phyloP scores from a whole-genome alignment of 2,888 invertebrate species.

The Listrodromus nycthemerus region DNA sequence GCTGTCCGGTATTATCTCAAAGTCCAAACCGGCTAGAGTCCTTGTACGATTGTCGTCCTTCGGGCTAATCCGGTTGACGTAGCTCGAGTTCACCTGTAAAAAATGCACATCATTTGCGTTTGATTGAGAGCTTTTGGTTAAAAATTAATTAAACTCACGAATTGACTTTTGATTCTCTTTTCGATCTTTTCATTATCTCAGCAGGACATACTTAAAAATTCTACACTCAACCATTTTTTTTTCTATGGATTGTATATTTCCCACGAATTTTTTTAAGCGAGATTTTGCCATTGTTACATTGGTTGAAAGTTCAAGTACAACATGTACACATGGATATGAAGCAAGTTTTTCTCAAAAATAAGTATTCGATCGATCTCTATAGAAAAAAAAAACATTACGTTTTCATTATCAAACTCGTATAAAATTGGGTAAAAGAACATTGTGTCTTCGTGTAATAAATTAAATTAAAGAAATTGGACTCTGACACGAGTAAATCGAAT shows the following conservation, averaged over 20 bases:
- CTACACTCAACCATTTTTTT: neutral
- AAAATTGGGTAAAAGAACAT: neutral
- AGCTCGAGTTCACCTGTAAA: slow-evolving; percentile 82
- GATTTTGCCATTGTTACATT: too few species aligned
- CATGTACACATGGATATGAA: too few species aligned
- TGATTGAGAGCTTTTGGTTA: neutral
- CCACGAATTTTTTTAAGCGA: too few species aligned
- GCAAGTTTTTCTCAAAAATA: too few species aligned
- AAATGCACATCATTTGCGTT: neutral
- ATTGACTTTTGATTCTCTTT: neutral
- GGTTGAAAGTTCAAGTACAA: too few species aligned
- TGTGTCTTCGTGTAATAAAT: neutral
- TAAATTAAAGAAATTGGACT: neutral
- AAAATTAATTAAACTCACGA: neutral
- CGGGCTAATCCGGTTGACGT: slow-evolving; percentile 70
- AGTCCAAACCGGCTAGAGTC: slow-evolving; percentile 86
- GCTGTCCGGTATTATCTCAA: slow-evolving; percentile 88
- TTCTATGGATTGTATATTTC: too few species aligned
- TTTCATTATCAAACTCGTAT: too few species aligned
- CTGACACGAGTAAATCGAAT: neutral
- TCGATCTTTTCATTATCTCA: neutral
- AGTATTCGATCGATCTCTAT: too few species aligned
- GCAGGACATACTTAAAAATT: neutral
- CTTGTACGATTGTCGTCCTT: slow-evolving; percentile 75
- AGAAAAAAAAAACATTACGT: too few species aligned